Evolutionary conservation across 2,797 vertebrate species (phyloP).

Genomic region (Epinephelus awoara): DNA sequence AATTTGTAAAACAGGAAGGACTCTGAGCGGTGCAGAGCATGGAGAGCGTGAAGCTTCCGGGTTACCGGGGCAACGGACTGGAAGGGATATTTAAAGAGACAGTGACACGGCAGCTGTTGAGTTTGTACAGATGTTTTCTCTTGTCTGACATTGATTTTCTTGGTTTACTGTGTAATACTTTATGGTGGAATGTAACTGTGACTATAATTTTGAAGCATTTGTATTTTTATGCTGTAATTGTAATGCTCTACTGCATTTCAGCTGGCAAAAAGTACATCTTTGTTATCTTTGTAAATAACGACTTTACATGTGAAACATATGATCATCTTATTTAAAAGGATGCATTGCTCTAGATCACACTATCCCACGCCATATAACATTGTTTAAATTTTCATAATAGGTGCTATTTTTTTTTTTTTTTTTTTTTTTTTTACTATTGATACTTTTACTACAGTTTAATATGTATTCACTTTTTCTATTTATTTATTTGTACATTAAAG

Average conservation of each 20-base stretch:
- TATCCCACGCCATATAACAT: too few relatives aligned
- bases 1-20: slow-evolving; percentile 82
- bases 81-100: slow-evolving; percentile 83
- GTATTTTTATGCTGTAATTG: too few relatives aligned
- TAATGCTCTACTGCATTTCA: too few relatives aligned
- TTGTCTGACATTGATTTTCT: neutral
- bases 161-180: neutral
- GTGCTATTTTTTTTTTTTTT: neutral
- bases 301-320: neutral
- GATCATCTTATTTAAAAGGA: neutral
- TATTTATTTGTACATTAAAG: neutral
- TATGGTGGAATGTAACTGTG: neutral
- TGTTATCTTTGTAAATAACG: neutral
- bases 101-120: slow-evolving; percentile 53
- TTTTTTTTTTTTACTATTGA: neutral
- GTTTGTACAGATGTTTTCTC: slow-evolving; percentile 28
- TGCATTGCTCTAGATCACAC: neutral
- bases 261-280: too few relatives aligned
- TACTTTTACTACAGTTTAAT: too few relatives aligned
- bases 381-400: neutral
- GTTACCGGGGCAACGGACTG: slow-evolving; percentile 81
- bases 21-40: slow-evolving; percentile 50
- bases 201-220: neutral
- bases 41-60: slow-evolving; percentile 78
- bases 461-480: neutral